Base-by-base conservation (phyloP, 53 echinoderm and acorn worm species). In the Temnopleurus reevesii region DNA sequence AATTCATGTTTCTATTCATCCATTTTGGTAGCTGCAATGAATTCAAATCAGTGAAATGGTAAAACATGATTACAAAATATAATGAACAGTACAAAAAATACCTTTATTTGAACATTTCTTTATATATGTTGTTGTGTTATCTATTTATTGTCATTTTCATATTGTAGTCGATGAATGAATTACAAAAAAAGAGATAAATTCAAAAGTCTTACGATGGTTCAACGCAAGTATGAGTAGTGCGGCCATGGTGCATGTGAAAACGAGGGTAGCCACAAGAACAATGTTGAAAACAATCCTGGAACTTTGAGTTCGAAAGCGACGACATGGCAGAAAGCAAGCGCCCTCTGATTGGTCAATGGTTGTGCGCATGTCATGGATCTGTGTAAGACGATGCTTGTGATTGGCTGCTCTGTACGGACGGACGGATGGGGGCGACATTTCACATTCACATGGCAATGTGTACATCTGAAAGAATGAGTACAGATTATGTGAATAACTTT, bases 361-460 rank as follows among this genome's bases (percentile, higher is more conserved):
- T 8, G 71, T 5, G n/a, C n/a, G 36, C 6, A 23, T 5, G 34
- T 71, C 21, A 21, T 41, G 71, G 23, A 41, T 8, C 41, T 21
- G 71, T 71, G 19, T 43, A 9, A 41, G 36, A 71, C 41, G 23
- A 8, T 21, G 5, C 28, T 41, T 71, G 1, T 41, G 43, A 71
- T 41, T 71, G 43, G 12, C n/a, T 21, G n/a, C 6, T 27, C 9
- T 71, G 23, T 41, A 43, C 36, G 38, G 36, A 19, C 41, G 71
- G 21, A 71, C 23, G 8, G 71, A 4, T 41, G 71, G 41, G 4
- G 9, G 71, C 6, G 38, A 38, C 36, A 71, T 21, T 19, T 71
- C 71, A 41, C 71, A 71, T 71, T 71, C 71, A n/a, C 71, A 71
- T 7, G 71, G 71, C 28, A 71, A 21, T 41, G 41, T 41, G 41